Base-by-base conservation (phyloP, 2,113 vertebrate species). In the Limanda limanda region DNA sequence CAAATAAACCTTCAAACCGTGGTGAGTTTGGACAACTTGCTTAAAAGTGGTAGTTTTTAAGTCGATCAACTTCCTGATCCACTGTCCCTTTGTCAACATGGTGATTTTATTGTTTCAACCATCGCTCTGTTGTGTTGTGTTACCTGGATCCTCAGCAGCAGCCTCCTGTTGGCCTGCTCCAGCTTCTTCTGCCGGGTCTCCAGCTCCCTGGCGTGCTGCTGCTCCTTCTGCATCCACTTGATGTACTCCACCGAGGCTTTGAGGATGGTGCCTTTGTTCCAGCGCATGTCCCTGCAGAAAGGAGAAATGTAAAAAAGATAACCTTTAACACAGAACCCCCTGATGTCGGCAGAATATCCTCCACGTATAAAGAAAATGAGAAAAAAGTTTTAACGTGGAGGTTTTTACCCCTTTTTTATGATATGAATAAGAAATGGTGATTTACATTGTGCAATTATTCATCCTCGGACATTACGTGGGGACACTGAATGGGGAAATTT, bases 221-320 rank as follows among this genome's bases (percentile, higher is more conserved):
- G 98, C 95, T 99, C 97, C 94, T 97, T 99, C 92, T 99, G 97
- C 90, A 99, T 95, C 98, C 98, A 99, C 95, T 96, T 97, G 93
- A 99, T 99, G 96, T 99, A 99, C 95, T 99, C 98, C 91, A 99
- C 98, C 8, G 97, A 99, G 93, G 97, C 98, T 94, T 98, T 99
- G 86, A 99, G 96, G 95, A 99, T 99, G 88, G 97, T 99, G 85
- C 98, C 98, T 97, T 99, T 99, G 96, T 99, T 99, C 98, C 98
- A 99, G 90, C 97, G 97, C 96, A 97, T 98, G 96, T 99, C 98
- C 90, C 98, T 99, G 95, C 81, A 94, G 93, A 83, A 23, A 69
- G 64, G 66, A 83, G 37, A 80, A 86, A 78, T 62, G 71, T 85
- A 74, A 88, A 18, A 93, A 93, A 96, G 95, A 96, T 97, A 97